Percentiles rank a stretch among this genome's conserved stretches.
Conservation (phyloP, 2,888 invertebrate species). For the Drosophila limbata region DNA sequence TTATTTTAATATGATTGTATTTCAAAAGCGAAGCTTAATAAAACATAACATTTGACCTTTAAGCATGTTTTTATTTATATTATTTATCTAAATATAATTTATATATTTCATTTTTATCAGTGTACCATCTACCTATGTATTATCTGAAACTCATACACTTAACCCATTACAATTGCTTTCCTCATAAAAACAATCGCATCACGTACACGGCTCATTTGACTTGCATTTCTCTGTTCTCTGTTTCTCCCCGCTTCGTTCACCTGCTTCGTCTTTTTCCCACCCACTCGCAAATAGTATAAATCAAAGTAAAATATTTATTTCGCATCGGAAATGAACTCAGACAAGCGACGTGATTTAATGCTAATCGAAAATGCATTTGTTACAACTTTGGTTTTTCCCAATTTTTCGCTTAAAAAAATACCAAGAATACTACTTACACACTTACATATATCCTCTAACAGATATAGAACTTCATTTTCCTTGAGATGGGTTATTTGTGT, state of each 20-base stretch:
- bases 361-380: conserved; percentile 79
- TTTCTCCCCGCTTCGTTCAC: not conserved
- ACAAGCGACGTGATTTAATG: conserved; percentile 73
- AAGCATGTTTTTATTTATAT: no score
- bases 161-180: conserved; percentile 8
- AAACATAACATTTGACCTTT: no score
- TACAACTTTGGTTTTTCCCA: conserved; percentile 42
- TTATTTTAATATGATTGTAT: no score
- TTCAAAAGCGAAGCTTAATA: no score
- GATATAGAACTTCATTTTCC: conserved; percentile 6
- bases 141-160: conserved; percentile 5
- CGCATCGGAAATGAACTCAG: conserved; percentile 67
- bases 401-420: conserved; percentile 42
- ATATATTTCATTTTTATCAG: not conserved
- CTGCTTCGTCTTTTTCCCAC: not conserved
- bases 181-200: conserved; percentile 20
- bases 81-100: no score
- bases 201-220: conserved; percentile 59
- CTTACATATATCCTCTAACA: not conserved
- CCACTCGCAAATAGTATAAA: conserved; percentile 50
- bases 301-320: conserved; percentile 69
- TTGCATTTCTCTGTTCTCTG: conserved; percentile 37
- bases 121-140: not conserved
- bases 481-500: conserved; percentile 31
- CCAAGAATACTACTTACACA: conserved; percentile 2